Conservation (phyloP, 2,797 vertebrate genomes). For the Alcedo quadribrachys region DNA sequence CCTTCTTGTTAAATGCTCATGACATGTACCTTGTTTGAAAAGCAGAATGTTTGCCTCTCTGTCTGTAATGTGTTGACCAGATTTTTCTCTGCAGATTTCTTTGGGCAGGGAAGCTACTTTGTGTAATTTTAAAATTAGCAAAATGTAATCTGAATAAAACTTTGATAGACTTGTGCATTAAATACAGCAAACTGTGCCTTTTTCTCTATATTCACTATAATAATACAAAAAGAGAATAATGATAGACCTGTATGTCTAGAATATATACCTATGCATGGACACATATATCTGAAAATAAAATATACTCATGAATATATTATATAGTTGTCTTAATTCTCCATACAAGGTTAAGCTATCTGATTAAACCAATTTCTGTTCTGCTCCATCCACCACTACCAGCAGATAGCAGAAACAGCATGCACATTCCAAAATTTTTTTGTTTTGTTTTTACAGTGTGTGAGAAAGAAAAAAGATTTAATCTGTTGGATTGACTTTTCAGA, state of each 20-base stretch:
- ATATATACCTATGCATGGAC: neutral
- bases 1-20: neutral
- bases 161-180: neutral
- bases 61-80: neutral
- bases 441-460: constrained; percentile 33
- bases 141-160: constrained; percentile 11
- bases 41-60: neutral
- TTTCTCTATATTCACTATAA: neutral
- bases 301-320: constrained; percentile 13
- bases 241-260: neutral
- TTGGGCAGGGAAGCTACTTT: neutral
- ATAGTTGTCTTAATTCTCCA: constrained; percentile 14
- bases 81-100: neutral
- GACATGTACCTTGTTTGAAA: neutral
- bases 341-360: constrained; percentile 53
- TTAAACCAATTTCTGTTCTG: constrained; percentile 33
- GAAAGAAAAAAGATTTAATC: constrained; percentile 42
- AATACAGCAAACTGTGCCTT: neutral
- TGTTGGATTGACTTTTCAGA: constrained; percentile 33
- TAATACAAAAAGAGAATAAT: neutral
- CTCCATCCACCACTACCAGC: constrained; percentile 47
- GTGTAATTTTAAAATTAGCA: constrained; percentile 10
- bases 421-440: neutral
- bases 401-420: constrained; percentile 35
- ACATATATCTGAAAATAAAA: constrained; percentile 41